Evolutionary conservation across 2,797 vertebrate genomes (phyloP).

Genomic region (Natrix natrix): DNA sequence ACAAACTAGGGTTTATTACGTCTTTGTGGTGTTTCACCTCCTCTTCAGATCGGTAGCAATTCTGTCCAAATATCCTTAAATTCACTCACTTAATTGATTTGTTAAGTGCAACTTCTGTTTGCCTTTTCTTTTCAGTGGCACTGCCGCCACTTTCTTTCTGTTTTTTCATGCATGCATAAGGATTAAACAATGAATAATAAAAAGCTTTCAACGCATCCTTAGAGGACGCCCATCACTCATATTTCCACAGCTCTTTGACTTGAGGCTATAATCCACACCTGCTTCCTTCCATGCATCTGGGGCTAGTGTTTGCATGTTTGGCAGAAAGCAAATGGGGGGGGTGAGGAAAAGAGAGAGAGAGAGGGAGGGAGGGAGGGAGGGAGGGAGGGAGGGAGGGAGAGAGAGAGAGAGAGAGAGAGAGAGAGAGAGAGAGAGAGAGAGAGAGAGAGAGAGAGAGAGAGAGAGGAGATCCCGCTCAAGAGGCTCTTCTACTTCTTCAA

Average conservation of each 20-base stretch:
- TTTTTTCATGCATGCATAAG: constrained; percentile 36
- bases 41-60: not conserved
- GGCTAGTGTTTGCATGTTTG: constrained; percentile 18
- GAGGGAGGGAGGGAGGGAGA: too few relatives aligned
- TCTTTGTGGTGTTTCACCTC: not conserved
- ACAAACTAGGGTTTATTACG: not conserved
- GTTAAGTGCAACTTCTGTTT: not conserved
- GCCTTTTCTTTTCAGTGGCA: not conserved
- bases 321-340: not conserved
- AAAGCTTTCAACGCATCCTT: not conserved
- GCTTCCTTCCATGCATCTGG: constrained; percentile 19
- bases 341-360: too few relatives aligned
- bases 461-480: not conserved
- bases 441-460: too few relatives aligned
- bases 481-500: not conserved
- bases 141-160: not conserved
- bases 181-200: constrained; percentile 30
- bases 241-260: not conserved
- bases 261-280: not conserved
- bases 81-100: not conserved
- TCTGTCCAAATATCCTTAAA: not conserved
- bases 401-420: not conserved
- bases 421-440: not conserved
- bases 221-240: not conserved
- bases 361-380: too few relatives aligned